Evolutionary conservation across 2,888 invertebrate species (phyloP), one percentile per base, ranked within the genome.

Genomic region (Laothoe populi): DNA sequence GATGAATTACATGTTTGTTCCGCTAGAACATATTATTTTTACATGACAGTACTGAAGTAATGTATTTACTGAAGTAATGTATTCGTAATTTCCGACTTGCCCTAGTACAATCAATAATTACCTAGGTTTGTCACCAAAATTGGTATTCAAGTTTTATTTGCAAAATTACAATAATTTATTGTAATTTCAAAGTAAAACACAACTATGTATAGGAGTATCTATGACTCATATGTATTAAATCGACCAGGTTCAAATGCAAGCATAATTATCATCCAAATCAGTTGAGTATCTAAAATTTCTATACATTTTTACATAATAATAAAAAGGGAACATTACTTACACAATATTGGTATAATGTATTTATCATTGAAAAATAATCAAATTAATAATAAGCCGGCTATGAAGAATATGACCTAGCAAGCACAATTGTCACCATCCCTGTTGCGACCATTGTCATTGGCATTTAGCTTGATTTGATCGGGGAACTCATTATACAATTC

Each of bases 401-500:
- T 79, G 73, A 74, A 78, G 74, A 73, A 67, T 69, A 69, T 66
- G 75, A 81, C 93, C 94, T 96, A 96, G 94, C 96, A 96, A 90
- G 95, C 95, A 91, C 96, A 96, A 82, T 95, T 95, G 86, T 96
- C 96, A 73, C 95, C 94, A 81, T 96, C 96, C 82, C 95, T 94
- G 81, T 95, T 95, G 84, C 94, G 95, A 76, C 94, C 94, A 84
- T 95, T 95, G 83, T 96, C 95, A 81, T 95, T 95, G 74, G 95
- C 94, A 73, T 95, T 96, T 78, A 98, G 94, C 87, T 96, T 97
- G 87, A 99, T 98, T 94, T 98, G 98, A 92, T 98, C 98, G 45
- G 99, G 99, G 86, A 99, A 99, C 91, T 99, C 99, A 90, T 98
- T 98, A 94, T 98, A 98, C 66, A 98, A 94, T 84, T 99, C 99